Evolutionary conservation across 2,113 vertebrate species (phyloP).

Genomic region (Columbina picui): DNA sequence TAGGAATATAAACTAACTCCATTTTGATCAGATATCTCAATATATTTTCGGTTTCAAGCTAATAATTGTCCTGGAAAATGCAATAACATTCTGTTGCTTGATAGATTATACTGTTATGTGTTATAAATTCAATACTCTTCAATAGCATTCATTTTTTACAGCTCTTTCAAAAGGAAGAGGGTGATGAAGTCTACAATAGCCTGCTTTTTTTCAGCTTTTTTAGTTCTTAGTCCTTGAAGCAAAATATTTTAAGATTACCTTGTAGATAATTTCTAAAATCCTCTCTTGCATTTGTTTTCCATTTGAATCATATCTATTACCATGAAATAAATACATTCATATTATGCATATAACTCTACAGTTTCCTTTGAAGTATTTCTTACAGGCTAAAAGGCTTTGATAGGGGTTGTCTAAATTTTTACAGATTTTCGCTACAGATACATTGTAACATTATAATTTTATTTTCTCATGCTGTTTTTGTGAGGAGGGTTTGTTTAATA

Average conservation of each 20-base stretch:
- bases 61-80: slow-evolving; percentile 12
- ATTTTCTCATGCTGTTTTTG: background rate
- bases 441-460: background rate
- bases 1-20: background rate
- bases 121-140: slow-evolving; percentile 7
- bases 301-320: background rate
- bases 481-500: background rate
- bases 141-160: background rate
- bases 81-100: background rate
- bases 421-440: background rate
- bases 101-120: background rate
- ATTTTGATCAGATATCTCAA: background rate
- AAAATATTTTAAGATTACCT: slow-evolving; percentile 17
- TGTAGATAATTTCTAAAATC: slow-evolving; percentile 20
- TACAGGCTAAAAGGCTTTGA: background rate
- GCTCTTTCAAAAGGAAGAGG: background rate
- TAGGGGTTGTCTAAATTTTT: background rate
- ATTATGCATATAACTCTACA: background rate
- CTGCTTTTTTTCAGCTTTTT: background rate
- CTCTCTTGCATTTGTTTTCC: slow-evolving; percentile 4
- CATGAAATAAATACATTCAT: slow-evolving; percentile 18
- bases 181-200: background rate
- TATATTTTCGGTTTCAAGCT: background rate
- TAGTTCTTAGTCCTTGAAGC: background rate
- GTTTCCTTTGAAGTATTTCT: slow-evolving; percentile 27